Conservation (phyloP, 2,797 vertebrate genomes). For the Phoxinus dragarum region DNA sequence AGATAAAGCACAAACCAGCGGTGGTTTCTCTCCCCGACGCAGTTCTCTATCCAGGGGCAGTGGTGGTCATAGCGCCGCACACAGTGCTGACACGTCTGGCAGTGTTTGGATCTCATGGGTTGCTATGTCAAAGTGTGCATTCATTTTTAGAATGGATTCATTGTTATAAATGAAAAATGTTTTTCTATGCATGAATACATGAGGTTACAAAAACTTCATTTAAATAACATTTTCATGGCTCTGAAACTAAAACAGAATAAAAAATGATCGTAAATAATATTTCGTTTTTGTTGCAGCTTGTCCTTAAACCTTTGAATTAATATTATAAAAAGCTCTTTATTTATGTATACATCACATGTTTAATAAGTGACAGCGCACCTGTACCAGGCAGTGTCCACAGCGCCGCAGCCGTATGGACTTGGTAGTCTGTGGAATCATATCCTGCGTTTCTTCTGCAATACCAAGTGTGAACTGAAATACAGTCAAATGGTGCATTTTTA, state of each 20-base stretch:
- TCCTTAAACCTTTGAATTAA: not conserved
- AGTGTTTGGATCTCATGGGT: slow-evolving; percentile 93
- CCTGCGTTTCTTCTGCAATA: slow-evolving; percentile 79
- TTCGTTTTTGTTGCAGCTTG: not conserved
- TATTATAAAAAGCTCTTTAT: not conserved
- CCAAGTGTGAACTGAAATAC: slow-evolving; percentile 72
- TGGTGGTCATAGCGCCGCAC: slow-evolving; percentile 95
- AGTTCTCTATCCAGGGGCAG: slow-evolving; percentile 98
- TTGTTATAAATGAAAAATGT: not conserved
- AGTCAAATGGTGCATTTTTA: not conserved
- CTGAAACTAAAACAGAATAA: not conserved
- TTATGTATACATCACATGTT: not conserved
- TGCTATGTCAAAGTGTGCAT: slow-evolving; percentile 78
- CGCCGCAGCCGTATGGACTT: slow-evolving; percentile 78
- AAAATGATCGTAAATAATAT: not conserved
- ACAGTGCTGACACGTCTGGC: slow-evolving; percentile 88
- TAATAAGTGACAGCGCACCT: slow-evolving; percentile 74
- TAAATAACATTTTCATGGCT: not conserved
- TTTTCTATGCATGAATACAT: not conserved
- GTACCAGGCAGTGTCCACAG: slow-evolving; percentile 90
- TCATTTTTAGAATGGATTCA: not conserved
- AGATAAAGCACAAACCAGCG: slow-evolving; percentile 90
- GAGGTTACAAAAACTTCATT: not conserved
- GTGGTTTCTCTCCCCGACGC: slow-evolving; percentile 92
- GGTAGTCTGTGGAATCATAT: slow-evolving; percentile 73